Base-by-base conservation (phyloP, 2,797 vertebrate species). In the Moxostoma hubbsi region DNA sequence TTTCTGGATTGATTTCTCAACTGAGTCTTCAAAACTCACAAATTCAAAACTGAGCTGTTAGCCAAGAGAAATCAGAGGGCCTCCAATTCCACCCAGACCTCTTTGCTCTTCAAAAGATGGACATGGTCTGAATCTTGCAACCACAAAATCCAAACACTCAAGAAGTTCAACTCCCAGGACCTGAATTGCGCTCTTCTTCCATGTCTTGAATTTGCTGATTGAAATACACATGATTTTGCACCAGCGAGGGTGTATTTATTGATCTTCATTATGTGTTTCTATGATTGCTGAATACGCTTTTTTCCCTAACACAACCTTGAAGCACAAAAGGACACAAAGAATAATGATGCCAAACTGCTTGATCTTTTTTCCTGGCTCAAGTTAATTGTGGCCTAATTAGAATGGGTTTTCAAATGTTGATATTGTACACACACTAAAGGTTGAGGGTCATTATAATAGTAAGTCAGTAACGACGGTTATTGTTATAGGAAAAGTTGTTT, bases 1-100 rank as follows among this genome's bases (percentile, higher is more conserved):
- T 87, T 83, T 79, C 77, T 74, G 78, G 76, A 84, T 82, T 85
- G 83, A 86, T 88, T 85, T 83, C 81, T 80, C 46, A 74, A 58
- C 68, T 75, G 65, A 68, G 68, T 47, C 82, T 83, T 79, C 80
- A 85, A 87, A 87, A 81, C 50, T 82, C 65, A 15, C 66, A 81
- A 81, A 81, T 74, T 78, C 63, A 73, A 86, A 74, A 78, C 53
- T n/a, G 64, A 84, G 82, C 73, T 72, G 24, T 58, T 59, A 59
- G 43, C 45, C 61, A 69, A 57, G 12, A 77, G 59, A 54, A 84
- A 82, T 62, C 73, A 57, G 75, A 84, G 64, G 64, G 77, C 63
- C 62, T 72, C 58, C 61, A 69, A 84, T 76, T 74, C 51, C 73
- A 62, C 43, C 51, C 53, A 79, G 77, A 79, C 69, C 68, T 73